Percentiles rank a stretch among this genome's conserved stretches.
phyloP scores from a whole-genome alignment of 1,140 invertebrate genomes.

The Drosophila willistoni region DNA sequence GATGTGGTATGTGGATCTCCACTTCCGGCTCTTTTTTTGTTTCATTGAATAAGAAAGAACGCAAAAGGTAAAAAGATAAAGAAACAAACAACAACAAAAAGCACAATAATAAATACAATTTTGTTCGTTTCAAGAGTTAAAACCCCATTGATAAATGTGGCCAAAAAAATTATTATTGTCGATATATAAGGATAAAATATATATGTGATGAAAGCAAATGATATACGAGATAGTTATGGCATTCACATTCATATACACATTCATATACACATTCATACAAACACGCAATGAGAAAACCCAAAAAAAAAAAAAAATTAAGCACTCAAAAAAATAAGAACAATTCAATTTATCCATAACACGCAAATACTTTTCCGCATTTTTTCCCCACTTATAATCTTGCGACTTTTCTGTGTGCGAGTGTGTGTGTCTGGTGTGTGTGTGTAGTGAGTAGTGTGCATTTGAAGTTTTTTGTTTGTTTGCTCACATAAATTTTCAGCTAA shows the following conservation, averaged over 20 bases:
- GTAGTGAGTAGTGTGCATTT: conserved; percentile 13
- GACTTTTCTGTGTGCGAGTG: too few relatives aligned
- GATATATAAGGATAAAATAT: conserved; percentile 38
- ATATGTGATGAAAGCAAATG: conserved; percentile 54
- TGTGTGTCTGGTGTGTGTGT: too few relatives aligned
- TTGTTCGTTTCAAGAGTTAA: conserved; percentile 25
- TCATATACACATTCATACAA: conserved; percentile 26
- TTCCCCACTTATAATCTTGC: conserved; percentile 15
- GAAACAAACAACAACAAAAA: conserved; percentile 7
- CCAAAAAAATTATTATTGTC: conserved; percentile 6
- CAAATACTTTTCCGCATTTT: conserved; percentile 51
- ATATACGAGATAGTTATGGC: conserved; percentile 55
- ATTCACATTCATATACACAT: conserved; percentile 43
- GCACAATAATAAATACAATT: conserved; percentile 36
- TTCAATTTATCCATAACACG: conserved; percentile 63
- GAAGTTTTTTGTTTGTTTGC: conserved; percentile 42
- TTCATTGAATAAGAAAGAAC: conserved; percentile 53
- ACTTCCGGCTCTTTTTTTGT: conserved; percentile 68
- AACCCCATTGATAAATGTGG: conserved; percentile 7
- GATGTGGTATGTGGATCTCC: conserved; percentile 79
- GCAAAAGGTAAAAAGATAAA: conserved; percentile 53
- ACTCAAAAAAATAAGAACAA: conserved; percentile 32
- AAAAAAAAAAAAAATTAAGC: neutral
- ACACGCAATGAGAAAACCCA: conserved; percentile 28
- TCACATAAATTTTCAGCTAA: conserved; percentile 65